phyloP scores from a whole-genome alignment of 2,888 invertebrate genomes.

The Drosophila pseudotalamancana region DNA sequence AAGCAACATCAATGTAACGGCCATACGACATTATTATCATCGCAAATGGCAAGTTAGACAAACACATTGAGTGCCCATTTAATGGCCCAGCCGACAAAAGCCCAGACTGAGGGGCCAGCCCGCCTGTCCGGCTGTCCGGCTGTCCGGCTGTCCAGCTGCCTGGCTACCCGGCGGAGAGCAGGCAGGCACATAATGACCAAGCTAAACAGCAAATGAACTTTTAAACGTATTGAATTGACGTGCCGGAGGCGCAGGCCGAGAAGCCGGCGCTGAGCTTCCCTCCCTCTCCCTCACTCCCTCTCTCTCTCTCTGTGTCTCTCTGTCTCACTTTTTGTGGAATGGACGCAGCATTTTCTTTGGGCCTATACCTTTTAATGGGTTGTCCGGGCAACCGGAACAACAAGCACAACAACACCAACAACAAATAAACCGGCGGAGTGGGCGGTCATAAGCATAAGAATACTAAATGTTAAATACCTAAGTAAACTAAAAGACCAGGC shows the following conservation, averaged over 20 bases:
- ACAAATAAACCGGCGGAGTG: conserved; percentile 1
- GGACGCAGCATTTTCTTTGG: conserved; percentile 8
- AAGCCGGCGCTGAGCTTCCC: neutral
- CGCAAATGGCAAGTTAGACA: conserved; percentile 79
- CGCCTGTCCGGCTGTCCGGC: neutral
- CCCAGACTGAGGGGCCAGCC: conserved; percentile 16
- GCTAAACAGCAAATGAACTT: conserved; percentile 80
- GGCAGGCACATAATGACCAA: conserved; percentile 73
- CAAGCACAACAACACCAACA: conserved; percentile 6
- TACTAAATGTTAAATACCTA: conserved; percentile 37
- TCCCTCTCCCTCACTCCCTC: too few species aligned
- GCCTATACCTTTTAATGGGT: conserved; percentile 43
- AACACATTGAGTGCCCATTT: conserved; percentile 77
- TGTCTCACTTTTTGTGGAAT: neutral
- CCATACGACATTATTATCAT: conserved; percentile 78
- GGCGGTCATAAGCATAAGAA: conserved; percentile 17
- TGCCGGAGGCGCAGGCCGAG: conserved; percentile 15
- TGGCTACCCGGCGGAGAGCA: neutral
- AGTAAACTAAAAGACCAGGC: conserved; percentile 13
- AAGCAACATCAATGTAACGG: conserved; percentile 74
- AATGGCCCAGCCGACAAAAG: conserved; percentile 64
- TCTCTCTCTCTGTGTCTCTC: too few species aligned
- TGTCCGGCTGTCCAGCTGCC: neutral
- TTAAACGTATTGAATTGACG: conserved; percentile 79
- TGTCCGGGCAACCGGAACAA: conserved; percentile 53